These are phyloP conservation scores for Ariopsis seemanni DNA, from an alignment of 2,113 vertebrate species.

Conservation along the genomic window DNA sequence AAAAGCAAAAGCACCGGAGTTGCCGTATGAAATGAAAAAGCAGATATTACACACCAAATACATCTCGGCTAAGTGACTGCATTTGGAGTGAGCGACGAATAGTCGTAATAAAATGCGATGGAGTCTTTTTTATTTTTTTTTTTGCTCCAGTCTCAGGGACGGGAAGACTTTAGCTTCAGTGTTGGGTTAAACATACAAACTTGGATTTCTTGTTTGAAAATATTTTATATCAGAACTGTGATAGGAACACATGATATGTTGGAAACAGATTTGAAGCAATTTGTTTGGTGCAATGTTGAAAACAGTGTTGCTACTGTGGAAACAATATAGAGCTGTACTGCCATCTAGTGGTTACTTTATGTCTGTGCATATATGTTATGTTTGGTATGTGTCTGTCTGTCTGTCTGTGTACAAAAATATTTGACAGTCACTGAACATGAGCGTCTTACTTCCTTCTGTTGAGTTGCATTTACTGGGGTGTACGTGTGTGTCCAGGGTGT, in stretches of 20 bases:
- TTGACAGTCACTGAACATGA: slow-evolving; percentile 3
- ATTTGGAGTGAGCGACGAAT: neutral
- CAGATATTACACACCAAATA: neutral
- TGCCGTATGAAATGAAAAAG: neutral
- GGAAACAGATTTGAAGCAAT: neutral
- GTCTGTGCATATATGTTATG: neutral
- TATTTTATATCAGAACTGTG: neutral
- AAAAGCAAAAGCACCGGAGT: neutral
- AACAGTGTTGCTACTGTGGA: neutral
- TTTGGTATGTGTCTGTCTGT: slow-evolving; percentile 7
- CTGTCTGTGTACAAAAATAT: neutral
- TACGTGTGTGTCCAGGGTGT: slow-evolving; percentile 12
- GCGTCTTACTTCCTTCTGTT: slow-evolving; percentile 12
- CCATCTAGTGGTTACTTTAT: neutral
- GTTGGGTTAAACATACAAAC: neutral
- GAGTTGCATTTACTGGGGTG: neutral
- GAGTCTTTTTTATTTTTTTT: neutral
- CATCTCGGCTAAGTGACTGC: neutral
- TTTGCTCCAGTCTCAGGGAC: neutral
- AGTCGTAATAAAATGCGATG: neutral
- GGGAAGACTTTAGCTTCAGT: neutral
- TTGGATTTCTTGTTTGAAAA: neutral
- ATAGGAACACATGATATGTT: neutral
- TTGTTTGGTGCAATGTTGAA: neutral
- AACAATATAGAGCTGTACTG: neutral